phyloP scores from a whole-genome alignment of 1,140 invertebrate species.

The Aphidius gifuensis region DNA sequence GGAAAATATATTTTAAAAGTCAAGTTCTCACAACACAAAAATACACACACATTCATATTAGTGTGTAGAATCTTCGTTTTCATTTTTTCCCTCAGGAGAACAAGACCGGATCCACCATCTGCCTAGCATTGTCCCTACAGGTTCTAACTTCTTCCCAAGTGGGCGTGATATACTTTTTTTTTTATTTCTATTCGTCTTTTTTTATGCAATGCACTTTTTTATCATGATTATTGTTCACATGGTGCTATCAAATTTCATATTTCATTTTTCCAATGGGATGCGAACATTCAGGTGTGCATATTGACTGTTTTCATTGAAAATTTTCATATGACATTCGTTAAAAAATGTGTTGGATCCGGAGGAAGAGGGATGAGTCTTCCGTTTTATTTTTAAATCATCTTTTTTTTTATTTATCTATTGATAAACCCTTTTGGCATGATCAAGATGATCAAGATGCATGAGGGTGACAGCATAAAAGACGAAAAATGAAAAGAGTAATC shows the following conservation, averaged over 20 bases:
- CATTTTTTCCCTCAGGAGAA: constrained; percentile 3
- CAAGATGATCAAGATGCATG: too few relatives aligned
- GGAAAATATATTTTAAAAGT: neutral
- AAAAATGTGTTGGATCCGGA: too few relatives aligned
- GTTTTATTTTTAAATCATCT: neutral
- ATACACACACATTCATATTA: too few relatives aligned
- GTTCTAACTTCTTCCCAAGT: constrained; percentile 34
- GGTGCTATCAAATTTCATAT: constrained; percentile 8
- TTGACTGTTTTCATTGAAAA: too few relatives aligned
- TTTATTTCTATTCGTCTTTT: constrained; percentile 16
- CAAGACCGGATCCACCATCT: constrained; percentile 21
- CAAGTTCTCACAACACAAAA: neutral
- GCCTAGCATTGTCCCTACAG: constrained; percentile 20
- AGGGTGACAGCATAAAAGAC: too few relatives aligned
- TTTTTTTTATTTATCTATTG: too few relatives aligned
- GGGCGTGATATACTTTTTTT: constrained; percentile 34
- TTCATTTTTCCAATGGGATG: constrained; percentile 30
- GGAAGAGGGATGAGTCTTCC: constrained; percentile 31
- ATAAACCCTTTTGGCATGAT: too few relatives aligned
- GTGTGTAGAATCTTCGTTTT: too few relatives aligned
- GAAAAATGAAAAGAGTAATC: too few relatives aligned
- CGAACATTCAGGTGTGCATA: neutral
- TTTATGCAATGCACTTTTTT: constrained; percentile 14
- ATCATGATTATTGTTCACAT: constrained; percentile 16
- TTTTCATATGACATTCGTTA: too few relatives aligned